Base-by-base conservation (phyloP, 64 coral and sea anemone genomes). In the Exaiptasia diaphana region DNA sequence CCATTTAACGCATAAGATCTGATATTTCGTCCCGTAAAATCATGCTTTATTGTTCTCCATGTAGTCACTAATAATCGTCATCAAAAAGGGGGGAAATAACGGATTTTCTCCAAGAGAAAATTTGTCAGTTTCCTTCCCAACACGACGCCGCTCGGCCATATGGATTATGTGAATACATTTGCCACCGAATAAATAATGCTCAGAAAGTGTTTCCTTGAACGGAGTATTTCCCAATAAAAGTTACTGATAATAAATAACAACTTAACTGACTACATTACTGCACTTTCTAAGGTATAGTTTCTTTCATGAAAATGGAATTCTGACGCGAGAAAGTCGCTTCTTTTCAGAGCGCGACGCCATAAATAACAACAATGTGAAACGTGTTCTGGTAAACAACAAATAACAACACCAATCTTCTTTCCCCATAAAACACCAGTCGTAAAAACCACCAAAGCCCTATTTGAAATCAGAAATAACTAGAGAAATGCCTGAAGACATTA, bases 301-400 rank as follows among this genome's bases (percentile, higher is more conserved):
- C 69, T 73, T 73, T 73, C 18, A 46, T 4, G 44, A 73, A 73
- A 73, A 18, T 40, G 29, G 29, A 15, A 23, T 42, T 28, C 29
- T 73, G 21, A 25, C 32, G 69, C 69, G 44, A 73, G 14, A 10
- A 49, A 73, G 44, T 42, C 3, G 69, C 38, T 73, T 20, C 42
- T 46, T 54, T 64, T 78, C 42, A 32, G 63, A 75, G 33, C 59
- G 44, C 71, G 65, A 32, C 84, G 73, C 74, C 74, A 87, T 87
- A 87, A 87, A 87, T 75, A 87, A 87, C 84, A 87, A 87, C 84
- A 87, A 87, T 65, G 43, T 62, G 58, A 73, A 73, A 73, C 59
- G 38, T 22, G 72, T 73, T 68, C 84, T 67, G 35, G 84, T 87
- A 87, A 87, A 87, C 84, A 87, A 87, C 73, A 87, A 73, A 87